Base-by-base conservation (phyloP, 2,113 vertebrate species). In the Pelobates fuscus region DNA sequence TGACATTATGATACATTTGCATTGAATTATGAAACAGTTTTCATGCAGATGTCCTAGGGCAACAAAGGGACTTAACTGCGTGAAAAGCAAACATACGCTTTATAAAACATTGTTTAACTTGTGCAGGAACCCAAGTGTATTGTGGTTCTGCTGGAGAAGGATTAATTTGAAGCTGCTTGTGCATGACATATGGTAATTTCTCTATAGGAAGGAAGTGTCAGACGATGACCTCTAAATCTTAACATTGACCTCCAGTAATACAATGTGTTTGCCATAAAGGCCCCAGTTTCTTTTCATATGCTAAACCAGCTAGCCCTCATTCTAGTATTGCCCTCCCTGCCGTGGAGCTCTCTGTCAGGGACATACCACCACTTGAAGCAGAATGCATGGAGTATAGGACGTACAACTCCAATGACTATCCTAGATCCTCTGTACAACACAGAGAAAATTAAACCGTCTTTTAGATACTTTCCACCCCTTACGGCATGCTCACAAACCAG, bases 171-270 rank as follows among this genome's bases (percentile, higher is more conserved):
- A 88, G 88, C 86, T 88, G 86, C 85, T 93, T 88, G 90, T 91
- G 91, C 89, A 89, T 84, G 90, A 87, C 93, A 92, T 92, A 90
- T 88, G 92, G 85, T 91, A 86, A 90, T 93, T 88, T 83, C 78
- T 55, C 78, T 82, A 81, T 88, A 88, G 87, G 92, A 82, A 86
- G 89, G 87, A 89, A 89, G 90, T 88, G 89, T 87, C 90, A 79
- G 80, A 82, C 73, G 74, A 77, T 85, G 93, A 92, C 89, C 92
- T 87, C 81, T 79, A 81, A 87, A 84, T 84, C 83, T 84, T 83
- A 78, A 20, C 78, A 52, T 65, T 86, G 86, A 86, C 86, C 88
- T 79, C 54, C 64, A 68, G 82, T 83, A 86, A 83, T 78, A 84
- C 80, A 78, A 54, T 77, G 80, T 70, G 86, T 84, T 27, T 71